These are phyloP conservation scores for Chrysocyon brachyurus DNA, from an alignment of 2,797 vertebrate genomes.

Conservation along the genomic window DNA sequence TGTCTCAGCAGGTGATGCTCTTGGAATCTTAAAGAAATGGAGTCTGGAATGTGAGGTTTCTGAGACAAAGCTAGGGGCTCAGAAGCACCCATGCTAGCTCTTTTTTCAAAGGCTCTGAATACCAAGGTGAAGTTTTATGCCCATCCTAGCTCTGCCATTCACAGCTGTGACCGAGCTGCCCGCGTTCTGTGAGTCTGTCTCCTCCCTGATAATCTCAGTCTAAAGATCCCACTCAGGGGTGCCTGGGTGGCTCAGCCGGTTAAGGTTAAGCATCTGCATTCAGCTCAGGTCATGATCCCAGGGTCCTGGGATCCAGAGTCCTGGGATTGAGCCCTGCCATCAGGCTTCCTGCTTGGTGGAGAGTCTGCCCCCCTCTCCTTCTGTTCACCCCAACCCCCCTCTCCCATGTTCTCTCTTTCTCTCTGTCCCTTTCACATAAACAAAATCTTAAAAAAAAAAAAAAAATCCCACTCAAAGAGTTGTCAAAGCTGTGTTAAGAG, in stretches of 20 bases:
- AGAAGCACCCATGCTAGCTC: not conserved
- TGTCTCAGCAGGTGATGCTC: conserved; percentile 15
- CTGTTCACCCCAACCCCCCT: too few species aligned
- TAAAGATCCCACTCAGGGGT: not conserved
- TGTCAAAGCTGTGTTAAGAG: not conserved
- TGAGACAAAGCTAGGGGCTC: not conserved
- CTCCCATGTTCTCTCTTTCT: too few species aligned
- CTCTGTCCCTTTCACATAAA: too few species aligned
- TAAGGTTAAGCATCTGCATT: too few species aligned
- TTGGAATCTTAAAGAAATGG: conserved; percentile 30
- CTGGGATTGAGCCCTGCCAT: too few species aligned
- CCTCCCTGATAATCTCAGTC: not conserved
- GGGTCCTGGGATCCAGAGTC: too few species aligned
- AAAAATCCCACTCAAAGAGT: not conserved
- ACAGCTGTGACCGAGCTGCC: not conserved
- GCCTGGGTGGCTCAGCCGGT: too few species aligned
- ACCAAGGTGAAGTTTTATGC: not conserved
- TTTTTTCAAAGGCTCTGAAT: not conserved
- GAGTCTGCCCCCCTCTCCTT: too few species aligned
- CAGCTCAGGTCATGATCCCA: too few species aligned
- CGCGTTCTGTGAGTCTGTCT: not conserved
- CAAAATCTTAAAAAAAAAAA: too few species aligned
- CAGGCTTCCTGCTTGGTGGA: too few species aligned
- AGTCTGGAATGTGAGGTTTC: not conserved
- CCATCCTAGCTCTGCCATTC: not conserved